These are phyloP conservation scores for Lordiphosa clarofinis DNA, from an alignment of 1,140 invertebrate species.

Conservation along the genomic window DNA sequence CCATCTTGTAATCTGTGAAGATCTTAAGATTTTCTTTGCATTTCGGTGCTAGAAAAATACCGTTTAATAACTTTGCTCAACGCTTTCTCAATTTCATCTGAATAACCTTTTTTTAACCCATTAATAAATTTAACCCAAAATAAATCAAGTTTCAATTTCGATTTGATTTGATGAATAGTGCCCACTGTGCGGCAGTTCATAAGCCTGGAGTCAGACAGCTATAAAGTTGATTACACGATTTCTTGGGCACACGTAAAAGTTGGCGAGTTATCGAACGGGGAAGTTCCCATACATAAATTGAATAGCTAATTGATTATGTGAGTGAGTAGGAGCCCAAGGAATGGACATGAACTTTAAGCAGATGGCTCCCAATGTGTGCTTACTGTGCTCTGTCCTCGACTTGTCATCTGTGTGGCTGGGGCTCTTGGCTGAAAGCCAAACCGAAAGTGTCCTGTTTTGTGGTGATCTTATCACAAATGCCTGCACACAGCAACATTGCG, in stretches of 20 bases:
- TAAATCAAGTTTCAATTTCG: no score
- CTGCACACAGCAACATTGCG: slow-evolving; percentile 53
- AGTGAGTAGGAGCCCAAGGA: slow-evolving; percentile 26
- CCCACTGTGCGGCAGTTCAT: slow-evolving; percentile 8
- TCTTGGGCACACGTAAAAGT: slow-evolving; percentile 56
- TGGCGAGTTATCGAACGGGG: slow-evolving; percentile 33
- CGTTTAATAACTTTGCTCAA: no score
- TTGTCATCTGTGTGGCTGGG: slow-evolving; percentile 34
- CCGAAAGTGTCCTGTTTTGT: slow-evolving; percentile 65
- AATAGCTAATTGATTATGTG: slow-evolving; percentile 67
- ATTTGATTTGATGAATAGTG: no score
- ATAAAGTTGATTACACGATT: slow-evolving; percentile 54
- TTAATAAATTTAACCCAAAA: no score
- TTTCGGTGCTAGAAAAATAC: no score
- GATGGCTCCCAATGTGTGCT: slow-evolving; percentile 22
- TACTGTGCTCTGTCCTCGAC: slow-evolving; percentile 16
- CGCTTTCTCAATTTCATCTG: no score
- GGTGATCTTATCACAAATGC: slow-evolving; percentile 58
- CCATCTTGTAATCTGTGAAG: no score
- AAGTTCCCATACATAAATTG: slow-evolving; percentile 39
- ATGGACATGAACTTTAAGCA: slow-evolving; percentile 50
- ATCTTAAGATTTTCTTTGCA: no score
- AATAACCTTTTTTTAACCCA: no score
- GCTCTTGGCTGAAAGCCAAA: slow-evolving; percentile 43
- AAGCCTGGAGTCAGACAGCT: slow-evolving; percentile 17